Percentiles rank a stretch among this genome's conserved stretches.
These are phyloP conservation scores for Lophotis ruficrista DNA, from an alignment of 2,113 vertebrate species.

Conservation along the genomic window DNA sequence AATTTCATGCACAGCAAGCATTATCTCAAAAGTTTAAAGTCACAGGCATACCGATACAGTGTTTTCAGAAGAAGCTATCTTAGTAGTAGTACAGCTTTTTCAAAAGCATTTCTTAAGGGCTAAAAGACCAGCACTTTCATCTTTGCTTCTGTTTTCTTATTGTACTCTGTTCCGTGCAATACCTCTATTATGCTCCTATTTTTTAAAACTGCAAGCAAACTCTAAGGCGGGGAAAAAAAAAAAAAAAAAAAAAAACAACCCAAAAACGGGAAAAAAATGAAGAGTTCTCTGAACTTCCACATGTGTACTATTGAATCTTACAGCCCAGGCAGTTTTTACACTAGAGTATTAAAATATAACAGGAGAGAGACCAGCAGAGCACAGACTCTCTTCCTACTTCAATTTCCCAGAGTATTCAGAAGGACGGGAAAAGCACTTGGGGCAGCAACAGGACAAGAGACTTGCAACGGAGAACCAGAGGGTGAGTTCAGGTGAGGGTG, in stretches of 20 bases:
- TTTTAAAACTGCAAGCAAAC: background rate
- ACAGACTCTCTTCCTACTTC: background rate
- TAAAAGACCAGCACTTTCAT: background rate
- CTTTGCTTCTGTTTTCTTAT: background rate
- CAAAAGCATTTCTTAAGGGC: background rate
- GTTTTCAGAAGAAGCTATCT: background rate
- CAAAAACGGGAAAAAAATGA: too few relatives aligned
- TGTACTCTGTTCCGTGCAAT: background rate
- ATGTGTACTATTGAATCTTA: background rate
- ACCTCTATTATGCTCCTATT: background rate
- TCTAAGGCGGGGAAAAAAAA: too few relatives aligned
- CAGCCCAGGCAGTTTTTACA: background rate
- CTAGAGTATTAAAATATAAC: background rate
- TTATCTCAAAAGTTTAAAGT: background rate
- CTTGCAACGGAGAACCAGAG: background rate
- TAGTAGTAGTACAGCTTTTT: background rate
- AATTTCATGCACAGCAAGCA: background rate
- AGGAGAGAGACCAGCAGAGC: background rate
- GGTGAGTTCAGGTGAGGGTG: too few relatives aligned
- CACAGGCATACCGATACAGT: background rate
- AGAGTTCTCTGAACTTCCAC: background rate
- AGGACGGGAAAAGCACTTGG: background rate
- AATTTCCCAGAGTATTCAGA: background rate
- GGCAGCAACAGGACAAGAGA: background rate
- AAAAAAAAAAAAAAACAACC: background rate